Base-by-base conservation (phyloP, 2,888 invertebrate genomes). In the Chrysolina oricalcia region DNA sequence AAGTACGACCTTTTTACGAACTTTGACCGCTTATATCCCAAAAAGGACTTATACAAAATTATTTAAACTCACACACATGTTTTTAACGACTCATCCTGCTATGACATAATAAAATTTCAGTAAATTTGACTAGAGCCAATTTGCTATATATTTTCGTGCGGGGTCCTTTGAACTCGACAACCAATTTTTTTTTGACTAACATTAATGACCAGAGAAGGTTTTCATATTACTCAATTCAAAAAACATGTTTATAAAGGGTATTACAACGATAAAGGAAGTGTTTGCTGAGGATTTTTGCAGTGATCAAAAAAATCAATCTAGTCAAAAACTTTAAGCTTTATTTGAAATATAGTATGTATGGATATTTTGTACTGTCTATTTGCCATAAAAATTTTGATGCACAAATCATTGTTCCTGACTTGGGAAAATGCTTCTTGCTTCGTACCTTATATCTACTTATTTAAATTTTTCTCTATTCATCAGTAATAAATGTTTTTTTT, bases 251-350 rank as follows among this genome's bases (percentile, higher is more conserved):
- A 71, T 71, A 72, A 69, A 70, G 73, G 79, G 75, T 77, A 59
- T 53, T 41, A 65, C 41, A 53, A 68, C 46, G 70, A 72, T 62
- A 67, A 67, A 73, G 64, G 40, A 64, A 63, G 35, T 65, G 59
- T 79, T 73, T 74, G 75, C 73, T 72, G 77, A 82, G 86, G 87
- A 87, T 84, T 84, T 86, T 87, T 87, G 87, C 87, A 87, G 87
- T 87, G 87, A 87, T 87, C 87, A 81, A 77, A 79, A 77, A 77
- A 75, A 74, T 65, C 56, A 76, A 68, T 83, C 82, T 83, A 84
- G 83, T 84, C 83, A 83, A 81, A 80, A 80, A 67, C 71, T 77
- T 79, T 69, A 80, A 85, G 85, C 85, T 85, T 85, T 85, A 85
- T 82, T 83, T 80, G 73, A 77, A 70, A 76, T 72, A 65, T 56